Conservation (phyloP, 2,797 vertebrate genomes). For the Mallotus villosus region DNA sequence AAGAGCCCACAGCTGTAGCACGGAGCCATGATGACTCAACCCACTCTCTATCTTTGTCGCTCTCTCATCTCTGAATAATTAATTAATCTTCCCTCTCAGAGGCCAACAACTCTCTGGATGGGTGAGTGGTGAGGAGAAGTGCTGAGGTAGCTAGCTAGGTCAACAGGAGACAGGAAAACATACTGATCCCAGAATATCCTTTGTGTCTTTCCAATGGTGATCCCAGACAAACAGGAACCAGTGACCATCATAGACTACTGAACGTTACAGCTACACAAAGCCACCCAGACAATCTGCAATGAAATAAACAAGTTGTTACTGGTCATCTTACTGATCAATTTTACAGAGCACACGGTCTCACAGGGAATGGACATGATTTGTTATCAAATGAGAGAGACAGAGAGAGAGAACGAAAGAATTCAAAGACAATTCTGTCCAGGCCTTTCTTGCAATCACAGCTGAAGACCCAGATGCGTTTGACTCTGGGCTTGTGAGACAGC, state of each 20-base stretch:
- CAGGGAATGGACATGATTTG: no score
- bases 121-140: neutral
- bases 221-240: neutral
- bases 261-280: no score
- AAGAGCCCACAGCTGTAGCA: conserved; percentile 3
- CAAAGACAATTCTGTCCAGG: neutral
- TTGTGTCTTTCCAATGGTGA: neutral
- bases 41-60: neutral
- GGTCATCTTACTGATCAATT: no score
- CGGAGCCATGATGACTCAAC: conserved; percentile 2
- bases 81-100: conserved; percentile 6
- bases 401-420: no score
- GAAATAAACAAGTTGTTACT: no score
- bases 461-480: conserved; percentile 35
- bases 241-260: no score
- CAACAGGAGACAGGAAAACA: neutral
- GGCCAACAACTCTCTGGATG: conserved; percentile 1
- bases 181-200: neutral
- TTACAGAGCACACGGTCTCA: no score
- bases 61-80: conserved; percentile 6
- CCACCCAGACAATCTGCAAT: no score
- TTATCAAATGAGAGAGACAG: neutral
- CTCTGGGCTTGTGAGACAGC: conserved; percentile 6
- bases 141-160: neutral
- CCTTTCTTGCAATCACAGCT: conserved; percentile 20